phyloP scores from a whole-genome alignment of 2,113 vertebrate genomes.

The Solea senegalensis region DNA sequence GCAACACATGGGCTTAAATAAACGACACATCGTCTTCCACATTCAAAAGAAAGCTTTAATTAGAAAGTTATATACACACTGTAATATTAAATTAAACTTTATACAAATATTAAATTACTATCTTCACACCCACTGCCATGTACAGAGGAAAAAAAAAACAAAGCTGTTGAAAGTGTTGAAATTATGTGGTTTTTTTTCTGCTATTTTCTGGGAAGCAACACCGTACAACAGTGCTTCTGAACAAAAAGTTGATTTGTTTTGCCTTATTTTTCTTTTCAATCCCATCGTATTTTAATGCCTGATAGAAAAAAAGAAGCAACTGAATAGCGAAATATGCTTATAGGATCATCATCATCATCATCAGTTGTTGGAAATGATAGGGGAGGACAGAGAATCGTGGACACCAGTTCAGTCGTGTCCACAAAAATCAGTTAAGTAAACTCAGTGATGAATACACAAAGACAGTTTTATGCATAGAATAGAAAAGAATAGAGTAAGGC shows the following conservation, averaged over 20 bases:
- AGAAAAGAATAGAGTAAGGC: constrained; percentile 77
- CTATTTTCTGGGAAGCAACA: constrained; percentile 66
- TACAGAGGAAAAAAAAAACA: constrained; percentile 88
- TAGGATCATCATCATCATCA: constrained; percentile 53
- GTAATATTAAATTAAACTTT: constrained; percentile 99
- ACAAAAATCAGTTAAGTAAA: constrained; percentile 50
- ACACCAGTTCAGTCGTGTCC: constrained; percentile 68
- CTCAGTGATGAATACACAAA: constrained; percentile 69
- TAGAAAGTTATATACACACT: constrained; percentile 99
- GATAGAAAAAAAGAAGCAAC: constrained; percentile 62
- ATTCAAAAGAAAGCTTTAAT: constrained; percentile 98
- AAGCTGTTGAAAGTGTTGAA: constrained; percentile 78
- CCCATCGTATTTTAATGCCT: constrained; percentile 57
- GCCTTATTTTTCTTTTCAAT: constrained; percentile 35
- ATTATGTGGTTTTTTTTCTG: constrained; percentile 68
- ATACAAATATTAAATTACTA: constrained; percentile 99
- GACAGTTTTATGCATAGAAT: constrained; percentile 81
- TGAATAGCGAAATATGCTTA: constrained; percentile 63
- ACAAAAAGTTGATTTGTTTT: constrained; percentile 16
- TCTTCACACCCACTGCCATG: constrained; percentile 98
- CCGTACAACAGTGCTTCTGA: constrained; percentile 79
- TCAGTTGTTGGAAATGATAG: constrained; percentile 61
- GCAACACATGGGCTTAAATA: neutral
- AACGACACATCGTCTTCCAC: constrained; percentile 59
- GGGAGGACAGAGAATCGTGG: constrained; percentile 55